These are phyloP conservation scores for Melieria omissa DNA, from an alignment of 2,888 invertebrate genomes.

Conservation along the genomic window DNA sequence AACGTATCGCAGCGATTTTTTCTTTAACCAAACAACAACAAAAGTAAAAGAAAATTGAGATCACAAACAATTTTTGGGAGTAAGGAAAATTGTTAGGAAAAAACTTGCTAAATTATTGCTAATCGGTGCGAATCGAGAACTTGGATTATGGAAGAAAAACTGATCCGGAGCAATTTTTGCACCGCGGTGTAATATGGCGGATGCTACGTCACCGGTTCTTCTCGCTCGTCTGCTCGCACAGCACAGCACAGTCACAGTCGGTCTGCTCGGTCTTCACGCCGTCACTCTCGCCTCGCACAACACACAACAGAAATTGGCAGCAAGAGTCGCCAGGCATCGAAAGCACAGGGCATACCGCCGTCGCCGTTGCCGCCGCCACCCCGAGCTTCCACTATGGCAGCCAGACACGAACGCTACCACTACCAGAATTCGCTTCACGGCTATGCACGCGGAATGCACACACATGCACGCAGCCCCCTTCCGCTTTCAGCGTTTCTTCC, in stretches of 20 bases:
- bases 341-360: too few species aligned
- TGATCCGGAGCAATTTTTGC: slow-evolving; percentile 52
- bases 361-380: too few species aligned
- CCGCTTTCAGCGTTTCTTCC: background rate
- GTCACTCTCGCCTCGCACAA: background rate
- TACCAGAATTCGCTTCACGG: background rate
- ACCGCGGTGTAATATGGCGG: slow-evolving; percentile 67
- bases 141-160: slow-evolving; percentile 39
- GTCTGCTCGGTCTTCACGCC: slow-evolving; percentile 56
- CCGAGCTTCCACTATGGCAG: too few species aligned
- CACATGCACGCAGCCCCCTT: slow-evolving; percentile 1
- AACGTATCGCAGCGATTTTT: slow-evolving; percentile 21
- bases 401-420: too few species aligned
- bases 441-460: background rate
- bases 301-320: background rate
- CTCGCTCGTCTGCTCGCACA: slow-evolving; percentile 59
- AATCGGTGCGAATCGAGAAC: slow-evolving; percentile 15
- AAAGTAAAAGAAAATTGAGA: too few species aligned
- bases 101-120: background rate
- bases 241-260: slow-evolving; percentile 46
- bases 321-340: background rate
- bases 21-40: background rate
- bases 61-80: too few species aligned
- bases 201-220: slow-evolving; percentile 68
- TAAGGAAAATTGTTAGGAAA: too few species aligned